phyloP scores from a whole-genome alignment of 2,797 vertebrate species.

The Pyrocephalus nanus region DNA sequence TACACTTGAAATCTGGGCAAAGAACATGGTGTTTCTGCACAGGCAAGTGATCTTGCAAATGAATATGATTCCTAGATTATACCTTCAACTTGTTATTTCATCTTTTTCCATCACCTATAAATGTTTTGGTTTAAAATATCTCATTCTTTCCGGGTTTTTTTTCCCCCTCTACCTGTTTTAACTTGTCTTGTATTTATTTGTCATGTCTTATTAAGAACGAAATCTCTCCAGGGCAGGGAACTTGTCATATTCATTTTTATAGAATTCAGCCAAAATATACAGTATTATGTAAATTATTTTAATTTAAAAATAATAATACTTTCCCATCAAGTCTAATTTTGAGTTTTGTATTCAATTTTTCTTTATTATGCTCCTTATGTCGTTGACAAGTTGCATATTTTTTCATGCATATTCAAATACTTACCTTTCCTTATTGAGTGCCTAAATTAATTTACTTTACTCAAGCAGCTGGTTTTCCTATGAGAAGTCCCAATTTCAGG shows the following conservation, averaged over 20 bases:
- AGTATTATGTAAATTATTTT: not conserved
- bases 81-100: not conserved
- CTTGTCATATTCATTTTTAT: slow-evolving; percentile 22
- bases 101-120: not conserved
- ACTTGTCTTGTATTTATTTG: not conserved
- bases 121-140: not conserved
- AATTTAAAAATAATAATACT: slow-evolving; percentile 15
- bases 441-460: not conserved
- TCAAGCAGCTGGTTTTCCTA: not conserved
- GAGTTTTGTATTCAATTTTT: not conserved
- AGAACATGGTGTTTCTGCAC: not conserved
- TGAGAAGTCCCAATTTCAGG: not conserved
- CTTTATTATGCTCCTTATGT: not conserved
- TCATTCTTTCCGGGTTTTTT: not conserved
- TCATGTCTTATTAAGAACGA: slow-evolving; percentile 3
- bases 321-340: slow-evolving; percentile 27
- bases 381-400: not conserved
- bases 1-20: not conserved
- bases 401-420: slow-evolving; percentile 17
- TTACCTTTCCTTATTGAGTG: not conserved
- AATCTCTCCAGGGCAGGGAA: not conserved
- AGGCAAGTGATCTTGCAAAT: not conserved
- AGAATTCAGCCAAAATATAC: not conserved
- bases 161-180: not conserved
- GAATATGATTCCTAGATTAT: not conserved